These are phyloP conservation scores for Corapipo altera DNA, from an alignment of 2,113 vertebrate species.

Conservation along the genomic window DNA sequence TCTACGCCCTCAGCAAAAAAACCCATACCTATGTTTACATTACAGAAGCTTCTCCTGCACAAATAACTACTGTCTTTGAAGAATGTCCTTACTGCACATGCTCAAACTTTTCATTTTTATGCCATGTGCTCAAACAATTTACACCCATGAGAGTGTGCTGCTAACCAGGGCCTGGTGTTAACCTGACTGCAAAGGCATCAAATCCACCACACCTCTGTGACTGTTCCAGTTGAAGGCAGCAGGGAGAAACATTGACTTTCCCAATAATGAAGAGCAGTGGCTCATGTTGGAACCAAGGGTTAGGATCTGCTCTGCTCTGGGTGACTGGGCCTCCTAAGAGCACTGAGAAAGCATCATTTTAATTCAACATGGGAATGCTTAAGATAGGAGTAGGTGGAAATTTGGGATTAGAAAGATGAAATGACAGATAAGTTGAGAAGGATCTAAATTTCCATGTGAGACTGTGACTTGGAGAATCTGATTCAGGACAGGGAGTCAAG, in stretches of 20 bases:
- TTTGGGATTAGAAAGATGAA: not conserved
- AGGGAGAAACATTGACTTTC: not conserved
- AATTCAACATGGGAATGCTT: not conserved
- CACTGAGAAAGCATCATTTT: not conserved
- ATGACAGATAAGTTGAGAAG: not conserved
- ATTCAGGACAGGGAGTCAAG: not conserved
- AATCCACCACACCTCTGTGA: accelerated
- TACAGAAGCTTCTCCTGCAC: not conserved
- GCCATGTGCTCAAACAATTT: not conserved
- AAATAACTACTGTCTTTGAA: not conserved
- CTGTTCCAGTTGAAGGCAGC: not conserved
- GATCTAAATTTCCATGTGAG: not conserved
- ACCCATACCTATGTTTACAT: not conserved
- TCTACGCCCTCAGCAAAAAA: not conserved
- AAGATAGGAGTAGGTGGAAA: not conserved
- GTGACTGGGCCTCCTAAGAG: not conserved
- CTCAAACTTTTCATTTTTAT: not conserved
- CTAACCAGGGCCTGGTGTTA: not conserved
- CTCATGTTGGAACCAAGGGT: not conserved
- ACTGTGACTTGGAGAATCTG: not conserved
- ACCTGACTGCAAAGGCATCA: not conserved
- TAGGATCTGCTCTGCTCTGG: not conserved
- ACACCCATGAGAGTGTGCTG: not conserved
- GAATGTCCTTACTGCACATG: accelerated
- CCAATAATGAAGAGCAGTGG: not conserved